phyloP scores from a whole-genome alignment of 1,140 invertebrate genomes.

The Drosophila nigromelanica region DNA sequence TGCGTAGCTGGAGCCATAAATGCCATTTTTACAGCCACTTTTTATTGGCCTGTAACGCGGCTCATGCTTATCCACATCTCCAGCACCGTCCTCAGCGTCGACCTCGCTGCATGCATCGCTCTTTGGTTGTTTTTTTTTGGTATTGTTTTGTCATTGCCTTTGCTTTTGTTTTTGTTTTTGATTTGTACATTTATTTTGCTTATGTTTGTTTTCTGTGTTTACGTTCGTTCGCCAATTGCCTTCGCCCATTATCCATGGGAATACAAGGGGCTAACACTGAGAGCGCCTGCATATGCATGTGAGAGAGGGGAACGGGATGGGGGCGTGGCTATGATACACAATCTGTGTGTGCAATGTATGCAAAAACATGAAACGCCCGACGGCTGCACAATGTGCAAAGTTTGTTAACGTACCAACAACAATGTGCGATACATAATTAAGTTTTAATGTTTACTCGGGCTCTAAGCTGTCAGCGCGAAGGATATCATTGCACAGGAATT shows the following conservation, averaged over 20 bases:
- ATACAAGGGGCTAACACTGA: constrained; percentile 8
- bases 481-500: constrained; percentile 5
- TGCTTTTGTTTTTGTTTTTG: too few species aligned
- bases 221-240: constrained; percentile 54
- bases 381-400: constrained; percentile 58
- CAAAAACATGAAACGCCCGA: constrained; percentile 67
- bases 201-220: constrained; percentile 56
- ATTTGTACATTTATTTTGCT: constrained; percentile 38
- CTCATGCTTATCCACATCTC: constrained; percentile 33
- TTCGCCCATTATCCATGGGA: constrained; percentile 37
- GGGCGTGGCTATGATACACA: constrained; percentile 27
- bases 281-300: constrained; percentile 2
- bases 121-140: constrained; percentile 3
- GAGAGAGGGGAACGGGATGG: neutral
- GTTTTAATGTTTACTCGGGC: constrained; percentile 69
- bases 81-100: constrained; percentile 16
- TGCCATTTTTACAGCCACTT: constrained; percentile 73
- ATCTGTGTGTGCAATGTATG: constrained; percentile 43
- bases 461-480: constrained; percentile 33
- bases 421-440: constrained; percentile 79
- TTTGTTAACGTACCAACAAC: constrained; percentile 62
- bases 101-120: constrained; percentile 18
- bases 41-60: constrained; percentile 62
- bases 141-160: constrained; percentile 5
- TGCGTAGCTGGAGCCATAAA: constrained; percentile 71